These are phyloP conservation scores for Gallinago media DNA, from an alignment of 2,113 vertebrate genomes.

Conservation along the genomic window DNA sequence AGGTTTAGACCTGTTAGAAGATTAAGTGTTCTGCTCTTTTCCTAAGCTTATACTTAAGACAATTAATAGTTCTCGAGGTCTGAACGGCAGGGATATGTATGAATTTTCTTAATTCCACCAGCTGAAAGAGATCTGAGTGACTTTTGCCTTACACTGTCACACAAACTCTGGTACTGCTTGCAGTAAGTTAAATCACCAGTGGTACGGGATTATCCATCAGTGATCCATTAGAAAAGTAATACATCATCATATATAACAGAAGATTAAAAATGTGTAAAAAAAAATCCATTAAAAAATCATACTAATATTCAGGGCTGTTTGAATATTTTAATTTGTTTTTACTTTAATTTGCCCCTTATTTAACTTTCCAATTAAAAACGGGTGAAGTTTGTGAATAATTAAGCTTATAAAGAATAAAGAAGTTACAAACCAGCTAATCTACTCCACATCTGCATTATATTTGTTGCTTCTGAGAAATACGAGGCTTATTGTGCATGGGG, in stretches of 20 bases:
- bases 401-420: background rate
- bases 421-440: background rate
- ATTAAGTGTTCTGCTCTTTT: slow-evolving; percentile 59
- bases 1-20: slow-evolving; percentile 53
- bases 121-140: background rate
- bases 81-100: background rate
- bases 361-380: background rate
- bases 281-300: background rate
- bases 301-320: background rate
- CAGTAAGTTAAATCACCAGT: background rate
- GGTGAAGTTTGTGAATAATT: background rate
- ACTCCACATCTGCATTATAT: background rate
- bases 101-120: slow-evolving; percentile 41
- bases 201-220: background rate
- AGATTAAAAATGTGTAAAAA: background rate
- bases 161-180: background rate
- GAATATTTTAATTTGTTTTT: background rate
- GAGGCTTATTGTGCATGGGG: background rate
- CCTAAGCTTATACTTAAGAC: slow-evolving; percentile 41
- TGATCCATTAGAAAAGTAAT: background rate
- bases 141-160: background rate
- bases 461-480: background rate
- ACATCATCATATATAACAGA: background rate
- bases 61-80: slow-evolving; percentile 47
- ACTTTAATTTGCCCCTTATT: background rate